Evolutionary conservation across 2,888 invertebrate species (phyloP).

Genomic region (Buathra laborator): DNA sequence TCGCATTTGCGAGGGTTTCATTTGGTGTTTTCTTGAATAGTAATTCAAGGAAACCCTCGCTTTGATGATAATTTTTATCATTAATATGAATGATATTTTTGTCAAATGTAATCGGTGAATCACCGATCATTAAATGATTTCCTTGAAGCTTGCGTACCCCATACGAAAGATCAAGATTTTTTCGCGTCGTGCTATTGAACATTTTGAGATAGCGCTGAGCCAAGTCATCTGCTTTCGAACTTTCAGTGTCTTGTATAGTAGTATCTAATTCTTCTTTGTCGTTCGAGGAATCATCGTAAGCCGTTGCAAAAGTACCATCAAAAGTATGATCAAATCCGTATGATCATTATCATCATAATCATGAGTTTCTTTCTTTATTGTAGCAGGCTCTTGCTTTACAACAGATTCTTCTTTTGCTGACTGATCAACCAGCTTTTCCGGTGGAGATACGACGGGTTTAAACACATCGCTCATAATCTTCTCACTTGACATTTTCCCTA

Average conservation of each 20-base stretch:
- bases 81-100: slow-evolving; percentile 22
- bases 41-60: slow-evolving; percentile 59
- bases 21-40: slow-evolving; percentile 58
- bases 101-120: slow-evolving; percentile 54
- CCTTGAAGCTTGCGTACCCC: slow-evolving; percentile 62
- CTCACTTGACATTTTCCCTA: slow-evolving; percentile 43
- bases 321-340: slow-evolving; percentile 59
- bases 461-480: slow-evolving; percentile 52
- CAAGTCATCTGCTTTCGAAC: slow-evolving; percentile 78
- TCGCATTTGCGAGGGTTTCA: background rate
- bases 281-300: slow-evolving; percentile 83
- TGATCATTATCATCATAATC: slow-evolving; percentile 78
- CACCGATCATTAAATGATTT: slow-evolving; percentile 61
- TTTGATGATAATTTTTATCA: slow-evolving; percentile 41
- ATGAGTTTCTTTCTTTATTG: slow-evolving; percentile 44
- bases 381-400: slow-evolving; percentile 69
- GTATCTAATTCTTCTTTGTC: slow-evolving; percentile 84
- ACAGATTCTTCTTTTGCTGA: slow-evolving; percentile 23
- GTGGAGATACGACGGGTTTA: slow-evolving; percentile 47
- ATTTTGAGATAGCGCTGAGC: slow-evolving; percentile 20
- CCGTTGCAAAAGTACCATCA: slow-evolving; percentile 17
- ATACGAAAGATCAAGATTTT: slow-evolving; percentile 42
- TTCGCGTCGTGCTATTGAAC: background rate
- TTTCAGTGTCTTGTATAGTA: slow-evolving; percentile 78
- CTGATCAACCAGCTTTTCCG: slow-evolving; percentile 63